Percentiles rank a stretch among this genome's conserved stretches.
phyloP scores from a whole-genome alignment of 2,888 invertebrate genomes.

The Teinopalpus imperialis region DNA sequence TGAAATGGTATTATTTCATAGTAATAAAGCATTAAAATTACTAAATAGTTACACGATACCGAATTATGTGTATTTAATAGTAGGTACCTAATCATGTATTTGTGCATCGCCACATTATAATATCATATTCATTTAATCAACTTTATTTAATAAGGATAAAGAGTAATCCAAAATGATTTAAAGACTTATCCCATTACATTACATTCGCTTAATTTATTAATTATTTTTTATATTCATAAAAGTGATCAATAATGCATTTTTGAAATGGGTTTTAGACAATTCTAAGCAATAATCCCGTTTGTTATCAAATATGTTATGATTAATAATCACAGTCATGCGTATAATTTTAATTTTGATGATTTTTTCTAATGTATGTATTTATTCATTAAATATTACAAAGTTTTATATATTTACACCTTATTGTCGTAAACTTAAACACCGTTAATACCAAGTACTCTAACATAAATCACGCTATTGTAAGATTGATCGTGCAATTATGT shows the following conservation, averaged over 20 bases:
- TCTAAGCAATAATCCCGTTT: slow-evolving; percentile 8
- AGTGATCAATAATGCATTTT: background rate
- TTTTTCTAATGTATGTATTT: background rate
- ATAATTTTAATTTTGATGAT: background rate
- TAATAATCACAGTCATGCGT: slow-evolving; percentile 20
- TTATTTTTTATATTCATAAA: slow-evolving; percentile 17
- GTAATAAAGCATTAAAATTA: too few species aligned
- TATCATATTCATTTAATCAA: background rate
- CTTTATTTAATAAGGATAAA: slow-evolving; percentile 15
- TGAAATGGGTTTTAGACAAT: slow-evolving; percentile 2
- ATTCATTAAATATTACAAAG: background rate
- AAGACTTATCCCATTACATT: slow-evolving; percentile 6
- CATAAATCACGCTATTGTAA: slow-evolving; percentile 9
- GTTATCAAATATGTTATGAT: slow-evolving; percentile 14
- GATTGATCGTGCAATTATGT: too few species aligned
- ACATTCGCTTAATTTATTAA: slow-evolving; percentile 7
- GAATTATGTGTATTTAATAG: too few species aligned
- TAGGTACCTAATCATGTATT: background rate
- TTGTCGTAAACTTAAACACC: slow-evolving; percentile 10
- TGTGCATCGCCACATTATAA: slow-evolving; percentile 1
- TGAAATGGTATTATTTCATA: background rate
- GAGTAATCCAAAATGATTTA: slow-evolving; percentile 16
- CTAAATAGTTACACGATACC: too few species aligned
- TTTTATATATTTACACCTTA: slow-evolving; percentile 1
- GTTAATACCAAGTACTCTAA: slow-evolving; percentile 11